These are phyloP conservation scores for Exephanes ischioxanthus DNA, from an alignment of 2,888 invertebrate species.

Conservation along the genomic window DNA sequence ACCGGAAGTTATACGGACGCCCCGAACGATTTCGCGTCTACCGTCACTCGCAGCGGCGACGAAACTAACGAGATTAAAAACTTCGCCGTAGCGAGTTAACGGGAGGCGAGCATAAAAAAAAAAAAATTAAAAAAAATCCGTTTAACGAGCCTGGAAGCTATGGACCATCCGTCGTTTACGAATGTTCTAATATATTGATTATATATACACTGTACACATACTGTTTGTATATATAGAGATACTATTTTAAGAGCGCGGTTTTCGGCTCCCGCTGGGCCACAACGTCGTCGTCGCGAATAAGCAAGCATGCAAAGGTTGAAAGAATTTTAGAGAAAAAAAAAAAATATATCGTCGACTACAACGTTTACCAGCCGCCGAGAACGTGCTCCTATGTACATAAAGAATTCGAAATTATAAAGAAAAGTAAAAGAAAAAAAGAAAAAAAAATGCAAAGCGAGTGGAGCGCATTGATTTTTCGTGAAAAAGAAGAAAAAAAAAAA, in stretches of 20 bases:
- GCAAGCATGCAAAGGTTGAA: not conserved
- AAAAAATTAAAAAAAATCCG: constrained; percentile 14
- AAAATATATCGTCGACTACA: constrained; percentile 14
- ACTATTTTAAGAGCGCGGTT: constrained; percentile 76
- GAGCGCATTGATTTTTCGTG: constrained; percentile 40
- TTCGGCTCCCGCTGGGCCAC: constrained; percentile 53
- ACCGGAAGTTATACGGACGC: constrained; percentile 30
- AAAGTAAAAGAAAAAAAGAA: constrained; percentile 35
- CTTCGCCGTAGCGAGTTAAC: constrained; percentile 61
- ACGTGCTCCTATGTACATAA: constrained; percentile 65
- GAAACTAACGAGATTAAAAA: constrained; percentile 33
- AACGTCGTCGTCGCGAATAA: constrained; percentile 49
- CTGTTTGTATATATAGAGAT: constrained; percentile 79
- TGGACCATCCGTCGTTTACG: constrained; percentile 68
- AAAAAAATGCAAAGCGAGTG: constrained; percentile 31
- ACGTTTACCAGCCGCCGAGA: constrained; percentile 25
- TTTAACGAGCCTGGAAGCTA: constrained; percentile 58
- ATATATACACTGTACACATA: constrained; percentile 69
- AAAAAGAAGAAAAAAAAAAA: constrained; percentile 36
- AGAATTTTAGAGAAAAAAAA: constrained; percentile 4
- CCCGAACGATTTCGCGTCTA: constrained; percentile 38
- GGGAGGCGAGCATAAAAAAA: constrained; percentile 33
- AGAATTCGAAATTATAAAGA: constrained; percentile 52
- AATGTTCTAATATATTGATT: constrained; percentile 70
- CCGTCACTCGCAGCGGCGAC: constrained; percentile 62